Evolutionary conservation across 2,888 invertebrate species (phyloP), one percentile per base, ranked within the genome.

Genomic region (Papilio demoleus): DNA sequence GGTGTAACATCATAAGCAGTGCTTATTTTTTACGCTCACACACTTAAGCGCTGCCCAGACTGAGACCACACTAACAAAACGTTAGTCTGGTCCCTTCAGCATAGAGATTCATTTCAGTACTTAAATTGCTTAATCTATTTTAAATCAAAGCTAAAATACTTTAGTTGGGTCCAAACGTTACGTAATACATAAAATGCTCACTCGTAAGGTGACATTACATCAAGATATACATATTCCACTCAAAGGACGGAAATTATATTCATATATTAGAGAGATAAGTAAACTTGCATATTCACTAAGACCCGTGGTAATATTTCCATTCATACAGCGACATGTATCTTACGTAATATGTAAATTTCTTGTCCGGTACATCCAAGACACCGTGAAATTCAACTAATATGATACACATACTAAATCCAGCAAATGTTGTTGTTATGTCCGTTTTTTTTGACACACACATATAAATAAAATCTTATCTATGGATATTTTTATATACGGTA

Each of bases 211-310:
- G 22, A 22, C 22, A 42, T 4, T 47, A 24, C 24, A 53, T 8
- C 3, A 8, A 53, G 27, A 24, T 22, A 27, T 53, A n/a, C 12
- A 24, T 27, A 53, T 53, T 50, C 27, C 19, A 24, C 8, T 50
- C 50, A 53, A 24, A 50, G n/a, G 24, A 24, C 24, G 53, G 24
- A 53, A 27, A 50, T 50, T n/a, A 14, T 50, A 50, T 14, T 27
- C 27, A 27, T 50, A 50, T 14, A 50, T 50, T 27, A 50, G 14
- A 50, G 50, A 24, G 50, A 50, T 24, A 50, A 50, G 50, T 27
- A 27, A 50, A 50, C 47, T 50, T 14, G 47, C 47, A 50, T 50
- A 45, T 45, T 19, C 42, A 45, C 42, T 19, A 45, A 8, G 42
- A 9, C 42, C 17, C 3, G 40, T 40, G 19, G 19, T 45, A 45